Percentiles rank a stretch among this genome's conserved stretches.
Evolutionary conservation across 2,113 vertebrate species (phyloP).

Genomic region (Larimichthys crocea): DNA sequence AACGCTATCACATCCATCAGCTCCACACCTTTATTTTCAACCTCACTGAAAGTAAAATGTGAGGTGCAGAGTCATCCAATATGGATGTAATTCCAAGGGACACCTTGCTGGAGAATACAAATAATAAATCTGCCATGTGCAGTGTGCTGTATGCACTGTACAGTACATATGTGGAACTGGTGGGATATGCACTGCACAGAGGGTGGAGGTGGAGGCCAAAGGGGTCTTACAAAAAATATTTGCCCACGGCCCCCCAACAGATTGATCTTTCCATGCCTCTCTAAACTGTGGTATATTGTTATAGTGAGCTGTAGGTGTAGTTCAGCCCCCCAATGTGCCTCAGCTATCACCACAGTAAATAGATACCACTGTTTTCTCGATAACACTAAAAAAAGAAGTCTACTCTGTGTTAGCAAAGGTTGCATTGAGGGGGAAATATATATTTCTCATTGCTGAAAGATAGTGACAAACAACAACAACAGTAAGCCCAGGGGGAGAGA

Average conservation of each 20-base stretch:
- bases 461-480: conserved; percentile 44
- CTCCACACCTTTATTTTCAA: too few relatives aligned
- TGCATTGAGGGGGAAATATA: conserved; percentile 34
- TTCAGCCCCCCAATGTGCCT: conserved; percentile 5
- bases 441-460: conserved; percentile 40
- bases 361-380: conserved; percentile 44
- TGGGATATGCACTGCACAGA: not conserved
- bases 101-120: not conserved
- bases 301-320: not conserved
- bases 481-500: conserved; percentile 20
- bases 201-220: not conserved
- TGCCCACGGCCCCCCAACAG: not conserved
- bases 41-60: too few relatives aligned
- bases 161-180: not conserved
- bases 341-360: conserved; percentile 28
- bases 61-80: not conserved
- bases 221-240: not conserved
- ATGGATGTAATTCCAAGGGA: not conserved
- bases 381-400: conserved; percentile 8
- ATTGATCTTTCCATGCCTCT: not conserved
- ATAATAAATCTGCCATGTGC: not conserved
- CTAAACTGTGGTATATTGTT: conserved; percentile 1
- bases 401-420: conserved; percentile 25
- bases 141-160: not conserved
- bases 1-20: too few relatives aligned